Conservation (phyloP, 2,888 invertebrate genomes). For the Meiosimyza decipiens region DNA sequence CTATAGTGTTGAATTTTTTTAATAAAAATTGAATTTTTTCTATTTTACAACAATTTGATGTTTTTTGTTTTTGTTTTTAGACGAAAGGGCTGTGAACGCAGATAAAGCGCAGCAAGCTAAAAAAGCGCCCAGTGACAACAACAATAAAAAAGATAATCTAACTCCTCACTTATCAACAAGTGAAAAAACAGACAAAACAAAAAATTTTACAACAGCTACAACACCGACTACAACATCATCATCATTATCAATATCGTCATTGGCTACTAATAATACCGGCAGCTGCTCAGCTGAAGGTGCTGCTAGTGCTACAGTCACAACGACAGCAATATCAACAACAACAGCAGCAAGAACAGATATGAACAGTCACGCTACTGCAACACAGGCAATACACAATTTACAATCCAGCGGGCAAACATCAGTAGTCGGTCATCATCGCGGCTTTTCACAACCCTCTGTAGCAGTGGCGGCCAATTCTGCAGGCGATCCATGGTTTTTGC, state of each 20-base stretch:
- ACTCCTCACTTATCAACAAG: conserved; percentile 47
- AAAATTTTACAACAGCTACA: conserved; percentile 43
- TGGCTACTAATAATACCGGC: not conserved
- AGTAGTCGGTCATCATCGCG: conserved; percentile 67
- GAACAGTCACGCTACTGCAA: conserved; percentile 67
- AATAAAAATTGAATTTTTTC: too few relatives aligned
- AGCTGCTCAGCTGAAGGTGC: conserved; percentile 35
- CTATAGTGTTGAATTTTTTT: too few relatives aligned
- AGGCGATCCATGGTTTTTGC: conserved; percentile 68
- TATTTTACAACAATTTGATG: too few relatives aligned
- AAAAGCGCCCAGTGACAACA: conserved; percentile 30
- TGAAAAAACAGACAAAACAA: conserved; percentile 41
- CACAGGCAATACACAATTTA: conserved; percentile 57
- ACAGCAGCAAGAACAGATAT: conserved; percentile 55
- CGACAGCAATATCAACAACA: conserved; percentile 23
- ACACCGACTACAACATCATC: conserved; percentile 35
- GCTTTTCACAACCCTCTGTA: conserved; percentile 66
- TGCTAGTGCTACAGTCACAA: conserved; percentile 35
- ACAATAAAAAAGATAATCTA: conserved; percentile 35
- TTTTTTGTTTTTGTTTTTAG: too few relatives aligned
- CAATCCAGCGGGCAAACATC: conserved; percentile 66
- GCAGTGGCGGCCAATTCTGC: conserved; percentile 60
- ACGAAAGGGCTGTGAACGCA: too few relatives aligned
- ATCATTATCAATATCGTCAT: conserved; percentile 30
- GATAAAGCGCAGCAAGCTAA: too few relatives aligned